Evolutionary conservation across 2,888 invertebrate genomes (phyloP).

Genomic region (Linyphia triangularis): DNA sequence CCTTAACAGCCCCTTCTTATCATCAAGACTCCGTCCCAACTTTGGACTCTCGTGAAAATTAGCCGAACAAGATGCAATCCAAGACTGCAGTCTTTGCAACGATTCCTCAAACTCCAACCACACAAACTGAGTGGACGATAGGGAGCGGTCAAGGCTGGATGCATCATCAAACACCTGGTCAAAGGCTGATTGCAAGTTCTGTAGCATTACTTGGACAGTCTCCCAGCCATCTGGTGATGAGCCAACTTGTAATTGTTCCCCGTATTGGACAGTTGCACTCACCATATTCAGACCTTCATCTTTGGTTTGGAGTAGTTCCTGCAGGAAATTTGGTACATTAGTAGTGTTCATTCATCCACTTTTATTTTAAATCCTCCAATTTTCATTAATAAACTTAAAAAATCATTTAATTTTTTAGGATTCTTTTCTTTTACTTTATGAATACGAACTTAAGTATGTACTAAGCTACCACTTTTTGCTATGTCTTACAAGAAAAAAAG

Average conservation of each 20-base stretch:
- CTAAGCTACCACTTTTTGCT: no score
- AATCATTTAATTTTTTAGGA: no score
- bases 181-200: slow-evolving; percentile 90
- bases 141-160: slow-evolving; percentile 87
- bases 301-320: slow-evolving; percentile 81
- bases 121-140: slow-evolving; percentile 88
- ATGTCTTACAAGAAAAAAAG: no score
- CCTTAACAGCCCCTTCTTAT: slow-evolving; percentile 92
- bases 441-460: no score
- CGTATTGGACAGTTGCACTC: slow-evolving; percentile 91
- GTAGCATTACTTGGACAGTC: slow-evolving; percentile 88
- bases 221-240: slow-evolving; percentile 93
- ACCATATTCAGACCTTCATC: slow-evolving; percentile 85
- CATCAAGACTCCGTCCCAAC: slow-evolving; percentile 91
- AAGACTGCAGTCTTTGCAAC: slow-evolving; percentile 87
- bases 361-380: no score
- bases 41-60: slow-evolving; percentile 89
- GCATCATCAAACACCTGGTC: slow-evolving; percentile 90
- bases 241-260: slow-evolving; percentile 91
- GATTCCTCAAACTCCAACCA: slow-evolving; percentile 96
- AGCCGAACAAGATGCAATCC: slow-evolving; percentile 88
- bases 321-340: no score
- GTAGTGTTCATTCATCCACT: no score
- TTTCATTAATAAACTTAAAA: not conserved
- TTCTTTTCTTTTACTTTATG: no score